Percentiles rank a stretch among this genome's conserved stretches.
Evolutionary conservation across 2,113 vertebrate genomes (phyloP).

Genomic region (Sylvicapra grimmia): DNA sequence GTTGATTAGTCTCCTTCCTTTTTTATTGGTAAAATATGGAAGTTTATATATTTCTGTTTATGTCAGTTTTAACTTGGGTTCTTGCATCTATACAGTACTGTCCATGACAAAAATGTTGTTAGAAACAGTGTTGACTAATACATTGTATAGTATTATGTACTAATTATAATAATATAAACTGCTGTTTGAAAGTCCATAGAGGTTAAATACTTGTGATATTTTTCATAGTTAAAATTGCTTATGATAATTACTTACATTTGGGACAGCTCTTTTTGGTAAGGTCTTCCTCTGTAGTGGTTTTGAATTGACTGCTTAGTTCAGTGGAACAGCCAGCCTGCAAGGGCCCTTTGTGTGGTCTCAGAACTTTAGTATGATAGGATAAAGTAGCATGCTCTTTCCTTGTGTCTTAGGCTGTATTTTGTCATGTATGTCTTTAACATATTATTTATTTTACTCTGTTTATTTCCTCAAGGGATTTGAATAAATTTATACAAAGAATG

Average conservation of each 20-base stretch:
- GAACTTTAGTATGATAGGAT: background rate
- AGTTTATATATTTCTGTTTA: background rate
- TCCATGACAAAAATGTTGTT: background rate
- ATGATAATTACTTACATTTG: background rate
- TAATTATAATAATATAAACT: background rate
- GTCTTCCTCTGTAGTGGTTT: background rate
- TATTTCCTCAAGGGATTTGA: slow-evolving; percentile 15
- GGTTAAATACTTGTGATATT: background rate
- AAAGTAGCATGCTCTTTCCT: background rate
- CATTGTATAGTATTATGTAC: background rate
- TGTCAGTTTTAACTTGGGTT: background rate
- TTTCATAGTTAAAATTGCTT: slow-evolving; percentile 10
- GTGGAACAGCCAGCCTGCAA: background rate
- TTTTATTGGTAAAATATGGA: background rate
- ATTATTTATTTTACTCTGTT: background rate
- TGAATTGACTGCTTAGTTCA: background rate
- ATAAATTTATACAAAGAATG: background rate
- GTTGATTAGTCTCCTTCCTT: background rate
- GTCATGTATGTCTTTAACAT: background rate
- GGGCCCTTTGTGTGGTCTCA: background rate
- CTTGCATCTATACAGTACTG: background rate
- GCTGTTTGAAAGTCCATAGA: background rate
- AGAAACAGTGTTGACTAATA: background rate
- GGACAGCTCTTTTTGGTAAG: background rate
- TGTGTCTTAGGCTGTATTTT: background rate